Evolutionary conservation across 2,797 vertebrate genomes (phyloP).

Genomic region (Semaprochilodus insignis): DNA sequence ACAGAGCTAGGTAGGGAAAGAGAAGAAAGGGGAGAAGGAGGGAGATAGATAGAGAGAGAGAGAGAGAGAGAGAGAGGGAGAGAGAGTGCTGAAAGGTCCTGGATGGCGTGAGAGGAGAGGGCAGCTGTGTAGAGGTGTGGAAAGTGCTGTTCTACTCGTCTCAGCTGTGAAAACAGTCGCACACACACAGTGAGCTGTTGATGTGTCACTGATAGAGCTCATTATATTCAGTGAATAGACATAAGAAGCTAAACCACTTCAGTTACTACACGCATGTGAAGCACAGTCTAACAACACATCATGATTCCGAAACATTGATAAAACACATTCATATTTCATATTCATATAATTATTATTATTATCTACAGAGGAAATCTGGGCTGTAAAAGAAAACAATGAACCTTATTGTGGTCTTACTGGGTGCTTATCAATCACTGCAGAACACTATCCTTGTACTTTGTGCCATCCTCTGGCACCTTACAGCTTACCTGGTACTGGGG

Average conservation of each 20-base stretch:
- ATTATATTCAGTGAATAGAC: neutral
- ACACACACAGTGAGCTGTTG: constrained; percentile 10
- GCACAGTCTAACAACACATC: too few relatives aligned
- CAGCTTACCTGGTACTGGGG: too few relatives aligned
- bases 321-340: too few relatives aligned
- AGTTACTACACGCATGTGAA: too few relatives aligned
- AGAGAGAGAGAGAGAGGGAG: constrained; percentile 4
- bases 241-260: neutral
- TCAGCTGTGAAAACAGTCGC: constrained; percentile 79
- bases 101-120: constrained; percentile 68
- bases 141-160: constrained; percentile 68
- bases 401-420: too few relatives aligned
- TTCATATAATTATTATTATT: too few relatives aligned
- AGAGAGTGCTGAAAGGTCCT: constrained; percentile 46
- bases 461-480: too few relatives aligned
- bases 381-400: too few relatives aligned
- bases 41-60: constrained; percentile 13
- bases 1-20: neutral
- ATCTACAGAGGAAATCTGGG: too few relatives aligned
- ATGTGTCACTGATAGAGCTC: neutral
- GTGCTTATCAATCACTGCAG: too few relatives aligned
- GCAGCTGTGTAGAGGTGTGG: constrained; percentile 77
- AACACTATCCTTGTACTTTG: too few relatives aligned
- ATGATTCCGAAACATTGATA: too few relatives aligned
- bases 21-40: neutral